These are phyloP conservation scores for Allacma fusca DNA, from an alignment of 2,888 invertebrate genomes.

Conservation along the genomic window DNA sequence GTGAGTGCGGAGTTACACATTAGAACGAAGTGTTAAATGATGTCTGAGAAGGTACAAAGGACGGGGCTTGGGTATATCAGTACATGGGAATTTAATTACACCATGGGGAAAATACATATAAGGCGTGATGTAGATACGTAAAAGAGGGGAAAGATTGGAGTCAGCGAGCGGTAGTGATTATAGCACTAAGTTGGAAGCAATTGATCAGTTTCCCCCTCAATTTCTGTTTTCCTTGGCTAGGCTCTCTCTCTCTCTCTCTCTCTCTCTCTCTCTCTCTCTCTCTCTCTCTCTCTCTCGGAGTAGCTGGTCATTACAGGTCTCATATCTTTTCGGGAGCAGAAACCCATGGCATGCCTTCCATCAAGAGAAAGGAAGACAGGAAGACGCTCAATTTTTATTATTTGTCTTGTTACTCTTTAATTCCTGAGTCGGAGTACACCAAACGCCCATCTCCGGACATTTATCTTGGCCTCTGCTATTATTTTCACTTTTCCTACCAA, in stretches of 20 bases:
- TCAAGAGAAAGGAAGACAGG: background rate
- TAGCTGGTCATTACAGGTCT: background rate
- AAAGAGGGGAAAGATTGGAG: background rate
- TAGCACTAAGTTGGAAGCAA: slow-evolving; percentile 4
- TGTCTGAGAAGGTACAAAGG: no score
- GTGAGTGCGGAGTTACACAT: no score
- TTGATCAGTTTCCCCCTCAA: background rate
- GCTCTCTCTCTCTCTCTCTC: no score
- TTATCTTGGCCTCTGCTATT: slow-evolving; percentile 5
- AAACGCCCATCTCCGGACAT: slow-evolving; percentile 8
- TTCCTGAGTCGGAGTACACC: background rate
- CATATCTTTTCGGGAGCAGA: background rate
- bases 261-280: no score
- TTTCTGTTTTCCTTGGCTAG: slow-evolving; percentile 10
- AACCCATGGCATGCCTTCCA: background rate
- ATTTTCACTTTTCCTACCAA: slow-evolving; percentile 1
- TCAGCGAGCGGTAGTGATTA: background rate
- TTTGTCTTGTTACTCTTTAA: slow-evolving; percentile 8
- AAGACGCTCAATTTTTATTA: slow-evolving; percentile 8
- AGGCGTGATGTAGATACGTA: no score
- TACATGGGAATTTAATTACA: no score
- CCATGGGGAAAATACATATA: no score
- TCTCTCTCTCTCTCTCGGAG: no score
- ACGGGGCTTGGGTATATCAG: no score
- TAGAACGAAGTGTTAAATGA: no score